These are phyloP conservation scores for Synchiropus splendidus DNA, from an alignment of 2,113 vertebrate species.

Conservation along the genomic window DNA sequence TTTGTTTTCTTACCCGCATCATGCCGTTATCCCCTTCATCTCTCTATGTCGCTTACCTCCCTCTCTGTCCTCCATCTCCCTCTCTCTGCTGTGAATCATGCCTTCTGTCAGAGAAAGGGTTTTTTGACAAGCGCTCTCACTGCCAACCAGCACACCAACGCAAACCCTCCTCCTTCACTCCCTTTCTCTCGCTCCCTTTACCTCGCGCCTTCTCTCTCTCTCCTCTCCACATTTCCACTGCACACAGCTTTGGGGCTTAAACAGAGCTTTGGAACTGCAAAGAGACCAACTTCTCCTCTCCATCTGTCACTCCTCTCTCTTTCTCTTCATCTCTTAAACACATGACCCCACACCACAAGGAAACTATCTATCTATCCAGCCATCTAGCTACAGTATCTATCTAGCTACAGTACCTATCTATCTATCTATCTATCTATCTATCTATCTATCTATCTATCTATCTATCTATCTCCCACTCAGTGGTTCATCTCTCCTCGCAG, in stretches of 20 bases:
- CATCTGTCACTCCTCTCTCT: conserved; percentile 26
- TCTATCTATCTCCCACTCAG: conserved; percentile 45
- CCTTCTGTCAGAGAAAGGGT: conserved; percentile 61
- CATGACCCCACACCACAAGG: background rate
- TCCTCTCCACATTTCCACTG: conserved; percentile 27
- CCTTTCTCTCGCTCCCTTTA: conserved; percentile 15
- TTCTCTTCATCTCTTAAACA: conserved; percentile 10
- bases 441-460: conserved; percentile 9
- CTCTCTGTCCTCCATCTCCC: conserved; percentile 5
- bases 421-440: conserved; percentile 14
- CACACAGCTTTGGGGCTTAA: conserved; percentile 41
- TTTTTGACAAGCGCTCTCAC: conserved; percentile 56
- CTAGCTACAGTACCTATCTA: conserved; percentile 15
- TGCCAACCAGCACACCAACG: conserved; percentile 65
- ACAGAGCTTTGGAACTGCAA: conserved; percentile 43
- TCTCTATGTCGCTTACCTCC: conserved; percentile 20
- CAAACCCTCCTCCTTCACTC: conserved; percentile 48
- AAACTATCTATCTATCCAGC: conserved; percentile 21
- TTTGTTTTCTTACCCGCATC: conserved; percentile 51
- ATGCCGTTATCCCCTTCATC: conserved; percentile 23
- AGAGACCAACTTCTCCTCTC: conserved; percentile 46
- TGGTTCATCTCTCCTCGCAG: conserved; percentile 49
- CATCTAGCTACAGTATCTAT: conserved; percentile 11
- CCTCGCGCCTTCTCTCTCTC: conserved; percentile 19
- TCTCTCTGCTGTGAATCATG: conserved; percentile 57